A percentile compares a stretch with the other conserved stretches of the same genome.
Evolutionary conservation across 2,888 invertebrate species (phyloP).

Genomic region (Tipula unca): DNA sequence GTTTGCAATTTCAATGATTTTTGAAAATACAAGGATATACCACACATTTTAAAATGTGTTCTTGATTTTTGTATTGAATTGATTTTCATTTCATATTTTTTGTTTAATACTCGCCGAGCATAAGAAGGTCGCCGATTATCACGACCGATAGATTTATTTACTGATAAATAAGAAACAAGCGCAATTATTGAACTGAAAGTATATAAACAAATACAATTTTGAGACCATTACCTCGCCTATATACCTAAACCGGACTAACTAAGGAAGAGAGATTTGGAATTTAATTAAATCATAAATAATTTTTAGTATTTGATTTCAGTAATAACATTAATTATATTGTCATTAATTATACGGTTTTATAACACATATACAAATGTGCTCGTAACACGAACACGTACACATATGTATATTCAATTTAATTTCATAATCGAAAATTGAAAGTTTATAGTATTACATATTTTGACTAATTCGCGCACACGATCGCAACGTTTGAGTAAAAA

Average conservation of each 20-base stretch:
- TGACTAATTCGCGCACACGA: neutral
- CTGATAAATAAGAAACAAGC: neutral
- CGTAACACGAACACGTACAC: neutral
- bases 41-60: no score
- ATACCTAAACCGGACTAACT: neutral
- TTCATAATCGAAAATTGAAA: neutral
- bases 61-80: no score
- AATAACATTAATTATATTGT: neutral
- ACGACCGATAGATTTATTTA: neutral
- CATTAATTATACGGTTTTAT: neutral
- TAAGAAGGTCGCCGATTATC: neutral
- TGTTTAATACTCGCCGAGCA: no score
- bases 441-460: neutral
- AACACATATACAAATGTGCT: no score
- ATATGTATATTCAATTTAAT: neutral
- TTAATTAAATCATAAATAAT: neutral
- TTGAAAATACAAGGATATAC: no score
- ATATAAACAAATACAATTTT: no score
- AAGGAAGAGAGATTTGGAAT: neutral
- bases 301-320: neutral
- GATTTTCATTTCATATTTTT: no score
- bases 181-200: neutral
- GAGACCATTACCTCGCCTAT: neutral
- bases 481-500: neutral
- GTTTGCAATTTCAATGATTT: no score